Evolutionary conservation across 1,140 invertebrate species (phyloP), one percentile per base, ranked within the genome.

Genomic region (Drosophila pachea): DNA sequence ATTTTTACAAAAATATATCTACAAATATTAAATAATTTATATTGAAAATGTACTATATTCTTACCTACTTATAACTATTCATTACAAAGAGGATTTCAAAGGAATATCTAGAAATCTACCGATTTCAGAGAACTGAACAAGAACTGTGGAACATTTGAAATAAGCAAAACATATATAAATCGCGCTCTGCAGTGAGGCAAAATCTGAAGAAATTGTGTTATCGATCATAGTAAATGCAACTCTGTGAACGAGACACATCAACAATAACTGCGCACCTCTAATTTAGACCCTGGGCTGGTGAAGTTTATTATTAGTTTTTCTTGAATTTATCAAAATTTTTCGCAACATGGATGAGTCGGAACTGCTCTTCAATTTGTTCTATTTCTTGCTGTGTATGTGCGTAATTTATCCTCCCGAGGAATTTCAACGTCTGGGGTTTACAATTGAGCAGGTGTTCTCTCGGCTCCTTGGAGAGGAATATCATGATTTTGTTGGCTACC

Each of bases 381-480:
- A 95, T 78, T 74, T 93, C 29, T 76, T 95, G 55, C 90, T 95
- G 42, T 92, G 92, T 32, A 91, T 92, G 76, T 94, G 94, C 77
- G 91, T 95, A 14, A 89, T 95, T 52, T 95, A 94, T 90, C 94
- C 94, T 22, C 94, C 94, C 0, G 92, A 91, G 9, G 94, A 95
- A 89, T 95, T 95, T 74, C 91, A 94, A 11, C 92, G 94, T 6
- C 91, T 93, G 49, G 95, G 95, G 4, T 90, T 96, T 58, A 95
- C 94, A 0, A 92, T 95, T 49, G 91, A 93, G 68, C 91, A 91
- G 73, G 60, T 95, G 45, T 94, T 95, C 74, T 90, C 92, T 4
- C 89, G 83, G 35, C 91, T 91, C 68, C 90, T 95, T 31, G 94
- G 94, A 1, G 93, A 92, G 36, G 94, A 95, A 89, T 91, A 92